Conservation (phyloP, 2,797 vertebrate species). For the Darevskia nairensis region DNA sequence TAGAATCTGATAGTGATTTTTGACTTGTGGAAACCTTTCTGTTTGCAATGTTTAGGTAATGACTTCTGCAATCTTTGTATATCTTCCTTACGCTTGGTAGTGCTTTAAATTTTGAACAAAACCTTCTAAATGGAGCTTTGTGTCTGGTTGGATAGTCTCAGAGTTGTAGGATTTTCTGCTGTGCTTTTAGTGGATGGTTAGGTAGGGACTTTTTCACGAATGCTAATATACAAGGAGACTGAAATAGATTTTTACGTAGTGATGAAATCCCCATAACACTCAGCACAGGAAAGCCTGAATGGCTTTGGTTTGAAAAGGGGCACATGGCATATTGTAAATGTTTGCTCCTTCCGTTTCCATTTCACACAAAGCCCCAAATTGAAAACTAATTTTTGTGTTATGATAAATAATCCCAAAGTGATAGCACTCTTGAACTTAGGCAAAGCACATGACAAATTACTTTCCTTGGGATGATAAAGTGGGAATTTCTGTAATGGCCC, state of each 20-base stretch:
- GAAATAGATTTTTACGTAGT: background rate
- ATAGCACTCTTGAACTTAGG: constrained; percentile 45
- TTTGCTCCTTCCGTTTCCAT: constrained; percentile 67
- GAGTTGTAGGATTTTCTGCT: background rate
- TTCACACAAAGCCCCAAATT: constrained; percentile 36
- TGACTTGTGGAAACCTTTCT: background rate
- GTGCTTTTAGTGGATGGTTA: background rate
- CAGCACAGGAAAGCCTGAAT: constrained; percentile 36
- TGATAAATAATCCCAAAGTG: constrained; percentile 37
- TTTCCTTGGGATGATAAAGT: constrained; percentile 10
- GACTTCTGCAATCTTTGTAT: background rate
- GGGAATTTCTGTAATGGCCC: background rate
- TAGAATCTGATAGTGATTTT: background rate
- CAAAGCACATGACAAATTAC: constrained; percentile 37
- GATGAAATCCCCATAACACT: constrained; percentile 20
- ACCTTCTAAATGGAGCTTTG: background rate
- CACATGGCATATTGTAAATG: constrained; percentile 57
- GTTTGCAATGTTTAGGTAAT: background rate
- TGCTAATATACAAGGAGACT: constrained; percentile 4
- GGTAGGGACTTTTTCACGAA: background rate
- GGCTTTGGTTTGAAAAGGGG: constrained; percentile 67
- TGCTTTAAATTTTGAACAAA: background rate
- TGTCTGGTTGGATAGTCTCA: background rate
- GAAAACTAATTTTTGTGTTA: constrained; percentile 41
- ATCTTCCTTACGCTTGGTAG: background rate